Evolutionary conservation across 2,113 vertebrate genomes (phyloP).

Genomic region (Megaceryle maxima): DNA sequence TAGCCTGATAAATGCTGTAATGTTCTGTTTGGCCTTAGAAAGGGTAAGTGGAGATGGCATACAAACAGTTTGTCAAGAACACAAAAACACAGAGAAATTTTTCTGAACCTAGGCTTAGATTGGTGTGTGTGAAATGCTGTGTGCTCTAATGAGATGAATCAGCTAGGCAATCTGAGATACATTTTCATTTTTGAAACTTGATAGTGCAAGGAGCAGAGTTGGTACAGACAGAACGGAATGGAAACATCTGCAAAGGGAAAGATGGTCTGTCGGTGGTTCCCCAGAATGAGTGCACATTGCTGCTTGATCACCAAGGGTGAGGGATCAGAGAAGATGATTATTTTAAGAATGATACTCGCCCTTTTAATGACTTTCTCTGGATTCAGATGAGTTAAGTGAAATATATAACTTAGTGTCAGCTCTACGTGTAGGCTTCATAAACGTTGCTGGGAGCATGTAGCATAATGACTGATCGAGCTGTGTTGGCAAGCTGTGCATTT

Average conservation of each 20-base stretch:
- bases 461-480: neutral
- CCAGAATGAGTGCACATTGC: neutral
- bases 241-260: neutral
- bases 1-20: neutral
- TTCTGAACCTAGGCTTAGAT: neutral
- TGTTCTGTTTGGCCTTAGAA: neutral
- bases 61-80: neutral
- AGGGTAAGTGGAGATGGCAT: neutral
- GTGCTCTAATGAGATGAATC: neutral
- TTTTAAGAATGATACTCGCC: neutral
- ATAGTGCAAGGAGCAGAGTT: neutral
- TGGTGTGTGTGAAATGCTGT: neutral
- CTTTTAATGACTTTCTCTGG: neutral
- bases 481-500: neutral
- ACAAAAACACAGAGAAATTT: neutral
- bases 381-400: neutral
- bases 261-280: neutral
- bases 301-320: neutral
- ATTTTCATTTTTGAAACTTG: neutral
- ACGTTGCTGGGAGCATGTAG: neutral
- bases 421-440: fast-evolving
- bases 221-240: neutral
- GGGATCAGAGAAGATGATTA: neutral
- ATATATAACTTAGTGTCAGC: fast-evolving
- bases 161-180: neutral